phyloP scores from a whole-genome alignment of 2,888 invertebrate genomes.

The Leucoma salicis region DNA sequence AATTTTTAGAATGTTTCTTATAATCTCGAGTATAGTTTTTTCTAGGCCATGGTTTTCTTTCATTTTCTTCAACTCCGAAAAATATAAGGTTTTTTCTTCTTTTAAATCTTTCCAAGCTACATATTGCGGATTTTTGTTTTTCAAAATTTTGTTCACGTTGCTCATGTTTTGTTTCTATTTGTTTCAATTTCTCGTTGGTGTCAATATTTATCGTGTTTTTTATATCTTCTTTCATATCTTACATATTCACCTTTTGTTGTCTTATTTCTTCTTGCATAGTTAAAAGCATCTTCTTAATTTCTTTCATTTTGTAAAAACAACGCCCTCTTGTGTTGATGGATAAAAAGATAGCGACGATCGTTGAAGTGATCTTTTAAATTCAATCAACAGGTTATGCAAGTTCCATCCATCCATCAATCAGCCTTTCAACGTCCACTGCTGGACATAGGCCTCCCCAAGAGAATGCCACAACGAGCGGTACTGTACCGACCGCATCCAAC shows the following conservation, averaged over 20 bases:
- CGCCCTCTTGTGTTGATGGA: neutral
- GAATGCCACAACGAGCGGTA: no score
- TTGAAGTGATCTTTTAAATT: no score
- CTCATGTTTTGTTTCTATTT: neutral
- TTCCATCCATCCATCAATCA: no score
- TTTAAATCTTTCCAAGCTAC: neutral
- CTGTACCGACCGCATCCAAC: no score
- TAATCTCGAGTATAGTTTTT: neutral
- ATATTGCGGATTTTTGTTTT: neutral
- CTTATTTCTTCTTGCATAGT: neutral
- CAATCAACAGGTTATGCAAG: no score
- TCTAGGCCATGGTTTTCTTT: slow-evolving; percentile 2
- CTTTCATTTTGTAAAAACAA: neutral
- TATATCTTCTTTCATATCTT: neutral
- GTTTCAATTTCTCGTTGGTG: neutral
- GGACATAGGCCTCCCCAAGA: no score
- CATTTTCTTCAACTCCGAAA: neutral
- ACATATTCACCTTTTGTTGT: neutral
- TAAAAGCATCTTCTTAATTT: neutral
- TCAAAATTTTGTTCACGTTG: neutral
- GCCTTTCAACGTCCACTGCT: no score
- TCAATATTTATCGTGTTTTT: slow-evolving; percentile 10
- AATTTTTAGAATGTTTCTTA: neutral
- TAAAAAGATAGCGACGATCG: no score
- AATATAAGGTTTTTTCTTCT: neutral